Conservation (phyloP, 1,140 invertebrate genomes). For the Brachionus koreanus region DNA sequence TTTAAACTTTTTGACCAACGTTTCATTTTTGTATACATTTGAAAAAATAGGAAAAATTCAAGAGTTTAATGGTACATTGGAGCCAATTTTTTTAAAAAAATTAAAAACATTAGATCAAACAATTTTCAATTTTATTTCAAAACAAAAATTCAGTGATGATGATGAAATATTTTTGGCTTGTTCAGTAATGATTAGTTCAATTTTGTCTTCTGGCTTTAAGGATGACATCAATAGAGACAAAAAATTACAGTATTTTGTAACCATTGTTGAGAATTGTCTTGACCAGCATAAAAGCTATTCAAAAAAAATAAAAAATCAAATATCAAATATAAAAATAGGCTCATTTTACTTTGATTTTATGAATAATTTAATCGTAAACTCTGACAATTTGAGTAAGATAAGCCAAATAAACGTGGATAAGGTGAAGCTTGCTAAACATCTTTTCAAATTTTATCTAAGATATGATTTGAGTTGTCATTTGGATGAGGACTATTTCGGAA, state of each 20-base stretch:
- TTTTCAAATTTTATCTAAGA: neutral
- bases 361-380: neutral
- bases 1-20: neutral
- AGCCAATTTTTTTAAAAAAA: neutral
- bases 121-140: neutral
- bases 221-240: neutral
- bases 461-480: neutral
- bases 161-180: neutral
- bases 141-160: neutral
- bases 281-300: neutral
- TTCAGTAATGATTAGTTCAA: neutral
- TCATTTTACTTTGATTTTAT: constrained; percentile 2
- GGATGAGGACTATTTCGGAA: neutral
- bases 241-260: neutral
- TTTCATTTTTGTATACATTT: neutral
- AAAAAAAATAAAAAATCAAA: neutral
- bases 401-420: neutral
- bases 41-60: constrained; percentile 3
- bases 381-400: neutral
- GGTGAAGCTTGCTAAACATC: neutral
- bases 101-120: neutral
- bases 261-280: neutral
- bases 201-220: neutral
- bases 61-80: neutral
- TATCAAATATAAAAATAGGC: neutral